Percentiles rank a stretch among this genome's conserved stretches.
phyloP scores from a whole-genome alignment of 2,797 vertebrate species.

The Pangasius krempfi region DNA sequence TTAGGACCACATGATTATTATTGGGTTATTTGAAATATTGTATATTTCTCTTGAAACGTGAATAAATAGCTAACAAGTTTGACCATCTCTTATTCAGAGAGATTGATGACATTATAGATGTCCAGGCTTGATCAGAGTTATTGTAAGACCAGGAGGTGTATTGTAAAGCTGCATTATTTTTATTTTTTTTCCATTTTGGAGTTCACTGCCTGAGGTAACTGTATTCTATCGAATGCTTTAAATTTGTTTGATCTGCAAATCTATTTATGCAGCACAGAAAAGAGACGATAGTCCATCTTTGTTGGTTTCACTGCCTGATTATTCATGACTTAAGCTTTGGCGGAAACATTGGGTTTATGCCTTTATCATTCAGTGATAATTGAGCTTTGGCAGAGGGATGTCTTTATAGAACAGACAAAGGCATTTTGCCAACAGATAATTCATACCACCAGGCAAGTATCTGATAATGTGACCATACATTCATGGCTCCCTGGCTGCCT shows the following conservation, averaged over 20 bases:
- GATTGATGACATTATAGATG: neutral
- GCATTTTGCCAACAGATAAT: constrained; percentile 11
- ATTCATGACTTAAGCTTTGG: neutral
- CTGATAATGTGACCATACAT: neutral
- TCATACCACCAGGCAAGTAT: neutral
- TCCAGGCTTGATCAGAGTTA: neutral
- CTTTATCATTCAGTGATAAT: neutral
- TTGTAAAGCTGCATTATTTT: neutral
- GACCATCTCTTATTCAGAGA: neutral
- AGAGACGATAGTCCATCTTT: neutral
- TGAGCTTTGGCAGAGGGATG: constrained; percentile 14
- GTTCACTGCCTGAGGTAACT: neutral
- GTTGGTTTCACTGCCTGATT: neutral
- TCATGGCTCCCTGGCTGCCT: neutral
- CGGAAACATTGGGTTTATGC: neutral
- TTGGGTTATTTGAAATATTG: neutral
- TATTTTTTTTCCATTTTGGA: neutral
- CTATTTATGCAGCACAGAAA: neutral
- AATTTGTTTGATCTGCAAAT: neutral
- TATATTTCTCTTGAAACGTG: neutral
- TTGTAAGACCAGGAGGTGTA: neutral
- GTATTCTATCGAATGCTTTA: neutral
- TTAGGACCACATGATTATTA: constrained; percentile 5
- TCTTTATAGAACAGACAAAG: constrained; percentile 2
- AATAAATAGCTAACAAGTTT: neutral